These are phyloP conservation scores for Elgaria multicarinata DNA, from an alignment of 2,113 vertebrate species.

Conservation along the genomic window DNA sequence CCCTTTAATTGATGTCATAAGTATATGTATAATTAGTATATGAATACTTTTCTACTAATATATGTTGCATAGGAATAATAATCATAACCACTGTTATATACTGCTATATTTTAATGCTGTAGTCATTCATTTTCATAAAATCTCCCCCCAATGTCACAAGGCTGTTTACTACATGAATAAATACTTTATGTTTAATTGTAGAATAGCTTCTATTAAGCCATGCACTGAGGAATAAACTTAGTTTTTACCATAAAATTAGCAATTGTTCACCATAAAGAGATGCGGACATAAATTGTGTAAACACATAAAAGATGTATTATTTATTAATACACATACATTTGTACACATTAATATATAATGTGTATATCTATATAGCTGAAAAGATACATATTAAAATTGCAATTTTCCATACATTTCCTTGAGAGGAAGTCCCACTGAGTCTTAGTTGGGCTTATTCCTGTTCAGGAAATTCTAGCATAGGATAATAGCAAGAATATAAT, in stretches of 20 bases:
- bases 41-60: slow-evolving; percentile 13
- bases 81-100: neutral
- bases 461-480: neutral
- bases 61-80: neutral
- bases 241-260: neutral
- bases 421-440: neutral
- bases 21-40: slow-evolving; percentile 24
- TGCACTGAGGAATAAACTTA: neutral
- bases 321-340: slow-evolving; percentile 26
- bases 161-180: slow-evolving; percentile 13
- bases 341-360: slow-evolving; percentile 26
- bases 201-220: neutral
- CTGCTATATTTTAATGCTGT: neutral
- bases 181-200: slow-evolving; percentile 27
- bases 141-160: neutral
- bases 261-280: slow-evolving; percentile 3
- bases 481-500: neutral
- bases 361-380: neutral
- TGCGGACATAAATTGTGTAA: neutral
- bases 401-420: slow-evolving; percentile 9
- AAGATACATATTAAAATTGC: slow-evolving; percentile 12
- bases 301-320: slow-evolving; percentile 25
- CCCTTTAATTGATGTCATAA: slow-evolving; percentile 11
- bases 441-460: neutral
- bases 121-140: slow-evolving; percentile 24